These are phyloP conservation scores for Griposia aprilina DNA, from an alignment of 2,888 invertebrate genomes.

Conservation along the genomic window DNA sequence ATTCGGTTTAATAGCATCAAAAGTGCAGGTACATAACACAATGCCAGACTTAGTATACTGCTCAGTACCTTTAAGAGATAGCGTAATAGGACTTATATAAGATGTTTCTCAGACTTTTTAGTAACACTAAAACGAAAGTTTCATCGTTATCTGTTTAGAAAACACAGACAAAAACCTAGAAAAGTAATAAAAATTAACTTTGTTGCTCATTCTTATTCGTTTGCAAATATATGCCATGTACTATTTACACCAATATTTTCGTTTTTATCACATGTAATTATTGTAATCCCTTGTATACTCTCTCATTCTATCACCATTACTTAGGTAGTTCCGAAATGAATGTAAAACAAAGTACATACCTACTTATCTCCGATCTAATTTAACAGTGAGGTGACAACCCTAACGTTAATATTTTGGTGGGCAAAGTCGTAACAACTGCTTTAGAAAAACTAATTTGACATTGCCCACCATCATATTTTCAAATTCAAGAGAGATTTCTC, in stretches of 20 bases:
- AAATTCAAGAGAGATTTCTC: conserved; percentile 7
- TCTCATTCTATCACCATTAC: neutral
- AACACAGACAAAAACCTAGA: no score
- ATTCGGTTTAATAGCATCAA: no score
- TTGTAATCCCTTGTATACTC: no score
- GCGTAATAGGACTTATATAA: no score
- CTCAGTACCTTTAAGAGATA: neutral
- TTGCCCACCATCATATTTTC: conserved; percentile 17
- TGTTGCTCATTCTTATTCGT: no score
- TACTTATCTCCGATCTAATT: neutral
- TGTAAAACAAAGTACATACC: neutral
- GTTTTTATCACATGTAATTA: no score
- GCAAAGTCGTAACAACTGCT: neutral
- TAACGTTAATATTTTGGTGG: conserved; percentile 7
- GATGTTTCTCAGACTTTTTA: no score
- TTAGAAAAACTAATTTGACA: conserved; percentile 7
- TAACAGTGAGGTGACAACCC: neutral
- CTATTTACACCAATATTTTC: no score
- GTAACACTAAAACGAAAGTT: no score
- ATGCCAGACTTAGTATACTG: neutral
- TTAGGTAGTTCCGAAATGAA: neutral
- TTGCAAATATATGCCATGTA: no score
- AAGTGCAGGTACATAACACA: neutral
- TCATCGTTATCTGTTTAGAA: no score
- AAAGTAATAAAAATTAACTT: no score